Percentiles rank a stretch among this genome's conserved stretches.
These are phyloP conservation scores for Paralichthys olivaceus DNA, from an alignment of 2,113 vertebrate species.

Conservation along the genomic window DNA sequence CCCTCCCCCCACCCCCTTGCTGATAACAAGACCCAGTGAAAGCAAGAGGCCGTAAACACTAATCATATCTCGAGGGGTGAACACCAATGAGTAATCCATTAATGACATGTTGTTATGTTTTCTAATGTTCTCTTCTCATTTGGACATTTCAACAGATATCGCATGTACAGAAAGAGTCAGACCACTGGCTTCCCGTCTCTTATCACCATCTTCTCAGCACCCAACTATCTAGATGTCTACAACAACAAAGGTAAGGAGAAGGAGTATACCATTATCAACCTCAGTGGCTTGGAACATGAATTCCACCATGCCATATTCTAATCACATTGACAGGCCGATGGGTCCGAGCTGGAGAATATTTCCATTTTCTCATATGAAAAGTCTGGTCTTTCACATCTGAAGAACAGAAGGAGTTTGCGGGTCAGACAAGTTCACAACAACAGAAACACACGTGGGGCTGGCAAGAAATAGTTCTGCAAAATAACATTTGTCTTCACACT, in stretches of 20 bases:
- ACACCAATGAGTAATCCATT: not conserved
- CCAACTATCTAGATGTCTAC: constrained; percentile 99
- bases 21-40: constrained; percentile 20
- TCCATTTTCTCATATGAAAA: no score
- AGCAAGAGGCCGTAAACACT: constrained; percentile 32
- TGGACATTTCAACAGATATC: constrained; percentile 85
- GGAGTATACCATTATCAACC: not conserved
- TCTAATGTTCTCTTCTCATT: constrained; percentile 22
- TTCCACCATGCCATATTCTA: not conserved
- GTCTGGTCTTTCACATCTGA: no score
- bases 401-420: no score
- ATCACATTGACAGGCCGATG: no score
- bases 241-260: constrained; percentile 96
- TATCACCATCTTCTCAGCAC: constrained; percentile 99
- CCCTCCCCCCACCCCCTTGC: not conserved
- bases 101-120: constrained; percentile 10
- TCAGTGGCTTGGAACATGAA: not conserved
- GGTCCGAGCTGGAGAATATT: no score
- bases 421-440: no score
- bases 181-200: constrained; percentile 99
- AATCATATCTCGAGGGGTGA: constrained; percentile 20
- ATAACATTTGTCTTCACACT: no score
- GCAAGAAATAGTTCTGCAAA: no score
- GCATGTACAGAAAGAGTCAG: constrained; percentile 99
- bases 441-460: no score